Evolutionary conservation across 2,113 vertebrate species (phyloP).

Genomic region (Gasterosteus aculeatus): DNA sequence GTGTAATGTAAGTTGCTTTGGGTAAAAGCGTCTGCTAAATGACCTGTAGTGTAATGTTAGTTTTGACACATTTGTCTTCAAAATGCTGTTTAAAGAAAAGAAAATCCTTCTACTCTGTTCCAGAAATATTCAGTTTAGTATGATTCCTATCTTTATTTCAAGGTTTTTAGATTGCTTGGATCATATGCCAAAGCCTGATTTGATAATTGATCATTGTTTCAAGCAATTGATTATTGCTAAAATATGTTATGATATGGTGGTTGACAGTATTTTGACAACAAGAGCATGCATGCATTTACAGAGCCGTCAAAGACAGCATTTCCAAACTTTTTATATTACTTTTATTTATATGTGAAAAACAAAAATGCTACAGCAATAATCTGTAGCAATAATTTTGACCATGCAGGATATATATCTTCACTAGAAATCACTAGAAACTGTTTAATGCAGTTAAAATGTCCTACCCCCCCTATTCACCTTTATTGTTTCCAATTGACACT

Average conservation of each 20-base stretch:
- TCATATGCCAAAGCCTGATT: neutral
- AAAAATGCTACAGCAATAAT: neutral
- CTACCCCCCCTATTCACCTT: neutral
- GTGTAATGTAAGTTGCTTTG: no score
- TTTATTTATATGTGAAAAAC: neutral
- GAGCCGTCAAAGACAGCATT: neutral
- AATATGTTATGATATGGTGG: no score
- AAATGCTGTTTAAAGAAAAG: neutral
- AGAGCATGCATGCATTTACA: neutral
- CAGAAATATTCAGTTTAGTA: neutral
- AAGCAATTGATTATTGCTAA: neutral
- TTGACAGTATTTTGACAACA: neutral
- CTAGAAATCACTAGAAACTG: neutral
- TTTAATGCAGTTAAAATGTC: neutral
- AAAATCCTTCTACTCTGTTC: neutral
- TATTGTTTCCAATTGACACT: neutral
- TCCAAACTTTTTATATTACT: neutral
- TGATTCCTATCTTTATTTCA: neutral
- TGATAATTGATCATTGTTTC: neutral
- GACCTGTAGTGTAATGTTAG: no score
- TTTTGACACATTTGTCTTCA: neutral
- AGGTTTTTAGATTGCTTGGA: neutral
- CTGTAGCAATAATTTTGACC: neutral
- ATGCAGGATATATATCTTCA: neutral
- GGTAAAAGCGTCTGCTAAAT: no score